Conservation (phyloP, 2,113 vertebrate species). For the Brienomyrus brachyistius region DNA sequence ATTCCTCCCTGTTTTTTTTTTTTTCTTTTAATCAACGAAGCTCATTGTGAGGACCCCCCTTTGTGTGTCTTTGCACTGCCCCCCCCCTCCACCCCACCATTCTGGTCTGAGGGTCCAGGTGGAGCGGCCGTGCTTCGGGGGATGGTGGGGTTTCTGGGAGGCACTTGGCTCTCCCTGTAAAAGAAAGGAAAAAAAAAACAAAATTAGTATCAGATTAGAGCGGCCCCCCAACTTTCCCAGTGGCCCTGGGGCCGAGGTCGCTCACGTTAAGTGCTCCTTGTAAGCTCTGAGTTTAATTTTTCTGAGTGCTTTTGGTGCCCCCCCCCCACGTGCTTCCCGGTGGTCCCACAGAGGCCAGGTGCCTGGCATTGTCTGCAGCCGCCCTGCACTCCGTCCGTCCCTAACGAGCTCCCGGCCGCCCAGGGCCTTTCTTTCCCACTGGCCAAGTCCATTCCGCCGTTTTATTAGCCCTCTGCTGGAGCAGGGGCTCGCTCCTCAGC, state of each 20-base stretch:
- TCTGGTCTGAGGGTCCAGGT: constrained; percentile 9
- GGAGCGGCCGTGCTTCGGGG: not conserved
- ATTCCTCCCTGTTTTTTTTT: not conserved
- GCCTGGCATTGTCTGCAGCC: constrained; percentile 63
- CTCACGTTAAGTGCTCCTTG: constrained; percentile 38
- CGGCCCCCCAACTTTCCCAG: constrained; percentile 41
- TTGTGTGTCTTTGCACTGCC: not conserved
- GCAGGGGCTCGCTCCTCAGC: constrained; percentile 42
- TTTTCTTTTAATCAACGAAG: not conserved
- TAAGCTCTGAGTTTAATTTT: constrained; percentile 50
- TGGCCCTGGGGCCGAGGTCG: constrained; percentile 28
- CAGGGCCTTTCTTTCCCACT: constrained; percentile 51
- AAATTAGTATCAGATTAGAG: constrained; percentile 42
- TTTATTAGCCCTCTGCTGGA: constrained; percentile 50
- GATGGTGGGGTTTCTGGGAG: not conserved
- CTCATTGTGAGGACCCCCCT: constrained; percentile 5
- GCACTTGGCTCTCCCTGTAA: constrained; percentile 6
- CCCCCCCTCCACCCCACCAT: not conserved
- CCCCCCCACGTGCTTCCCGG: constrained; percentile 43
- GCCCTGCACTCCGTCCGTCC: constrained; percentile 11
- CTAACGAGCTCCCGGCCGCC: constrained; percentile 55
- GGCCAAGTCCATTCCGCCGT: constrained; percentile 57
- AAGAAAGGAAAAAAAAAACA: constrained; percentile 9
- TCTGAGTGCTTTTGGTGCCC: constrained; percentile 41
- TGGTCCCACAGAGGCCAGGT: constrained; percentile 69